Evolutionary conservation across 23 tunicate genomes (phyloP).

Genomic region (Halocynthia aurantium): DNA sequence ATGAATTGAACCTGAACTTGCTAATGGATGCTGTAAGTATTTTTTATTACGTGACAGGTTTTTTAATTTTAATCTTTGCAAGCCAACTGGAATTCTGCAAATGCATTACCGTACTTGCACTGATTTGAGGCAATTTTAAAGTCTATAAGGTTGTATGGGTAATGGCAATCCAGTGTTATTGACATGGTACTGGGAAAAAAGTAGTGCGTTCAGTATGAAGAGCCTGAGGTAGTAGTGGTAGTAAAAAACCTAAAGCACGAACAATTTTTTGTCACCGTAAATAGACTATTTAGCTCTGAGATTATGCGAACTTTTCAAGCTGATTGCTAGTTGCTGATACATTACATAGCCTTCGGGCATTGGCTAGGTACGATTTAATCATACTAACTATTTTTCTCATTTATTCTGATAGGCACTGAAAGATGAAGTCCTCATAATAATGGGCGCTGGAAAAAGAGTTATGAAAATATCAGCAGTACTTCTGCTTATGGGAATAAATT

Average conservation of each 20-base stretch:
- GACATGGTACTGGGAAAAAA: too few species aligned
- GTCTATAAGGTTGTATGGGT: background rate
- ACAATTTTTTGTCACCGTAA: too few species aligned
- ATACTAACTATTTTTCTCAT: background rate
- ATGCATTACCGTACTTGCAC: background rate
- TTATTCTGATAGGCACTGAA: slow-evolving; percentile 50
- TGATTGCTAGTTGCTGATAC: too few species aligned
- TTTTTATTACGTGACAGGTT: background rate
- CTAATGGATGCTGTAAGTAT: slow-evolving; percentile 76
- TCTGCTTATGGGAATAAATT: slow-evolving; percentile 64
- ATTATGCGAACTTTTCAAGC: too few species aligned
- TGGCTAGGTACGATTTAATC: too few species aligned
- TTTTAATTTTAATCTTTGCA: background rate
- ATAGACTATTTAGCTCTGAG: too few species aligned
- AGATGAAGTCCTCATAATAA: slow-evolving; percentile 59
- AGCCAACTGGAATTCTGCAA: background rate
- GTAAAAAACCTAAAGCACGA: too few species aligned
- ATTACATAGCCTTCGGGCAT: too few species aligned
- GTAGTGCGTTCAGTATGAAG: too few species aligned
- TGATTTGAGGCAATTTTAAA: background rate
- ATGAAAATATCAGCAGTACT: slow-evolving; percentile 77
- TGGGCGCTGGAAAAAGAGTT: slow-evolving; percentile 79
- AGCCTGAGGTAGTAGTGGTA: too few species aligned
- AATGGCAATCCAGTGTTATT: background rate
- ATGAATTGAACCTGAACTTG: slow-evolving; percentile 57